Evolutionary conservation across 2,113 vertebrate genomes (phyloP), one percentile per base, ranked within the genome.

Genomic region (rabbit (Oryctolagus cuniculus)): DNA sequence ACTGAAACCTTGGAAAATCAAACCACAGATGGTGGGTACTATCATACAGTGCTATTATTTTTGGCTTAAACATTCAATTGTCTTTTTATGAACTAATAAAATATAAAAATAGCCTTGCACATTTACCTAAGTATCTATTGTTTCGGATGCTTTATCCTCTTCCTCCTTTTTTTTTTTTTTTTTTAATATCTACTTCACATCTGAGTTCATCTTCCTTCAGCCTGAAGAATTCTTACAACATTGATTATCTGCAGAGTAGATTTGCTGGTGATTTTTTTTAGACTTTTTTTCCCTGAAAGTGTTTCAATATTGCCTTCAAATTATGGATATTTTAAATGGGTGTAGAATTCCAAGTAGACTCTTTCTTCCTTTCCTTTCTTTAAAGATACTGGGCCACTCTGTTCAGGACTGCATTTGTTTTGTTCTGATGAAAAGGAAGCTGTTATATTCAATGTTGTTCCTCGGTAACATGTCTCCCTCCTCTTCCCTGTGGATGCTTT

Each of bases 1-100:
- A 31, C 63, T 67, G 44, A 89, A 89, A 79, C 16, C 10, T 67
- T 24, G 44, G 24, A 21, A 88, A 49, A 24, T 27, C 34, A 38
- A 87, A 63, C 36, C 11, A 72, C 15, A 3, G 22, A 24, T 3
- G 3, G 3, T 12, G 27, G n/a, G 27, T 22, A 64, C 11, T 49
- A 63, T 17, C 25, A 12, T 49, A 8, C 12, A 38, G 15, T 34
- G 36, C 38, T 93, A 49, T 34, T 55, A 44, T 51, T 82, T 94
- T 25, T 78, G 67, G 27, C 83, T 78, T 95, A 94, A 90, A 81
- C 3, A 81, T 10, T 10, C 21, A 74, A 44, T 49, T 89, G 17
- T 87, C 85, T 38, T 78, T 77, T 89, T 83, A 86, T 61, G 16
- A 77, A 83, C 66, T 77, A 51, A 92, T 67, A 91, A 91, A 93